These are phyloP conservation scores for Parthenolecanium corni DNA, from an alignment of 2,888 invertebrate genomes.

Conservation along the genomic window DNA sequence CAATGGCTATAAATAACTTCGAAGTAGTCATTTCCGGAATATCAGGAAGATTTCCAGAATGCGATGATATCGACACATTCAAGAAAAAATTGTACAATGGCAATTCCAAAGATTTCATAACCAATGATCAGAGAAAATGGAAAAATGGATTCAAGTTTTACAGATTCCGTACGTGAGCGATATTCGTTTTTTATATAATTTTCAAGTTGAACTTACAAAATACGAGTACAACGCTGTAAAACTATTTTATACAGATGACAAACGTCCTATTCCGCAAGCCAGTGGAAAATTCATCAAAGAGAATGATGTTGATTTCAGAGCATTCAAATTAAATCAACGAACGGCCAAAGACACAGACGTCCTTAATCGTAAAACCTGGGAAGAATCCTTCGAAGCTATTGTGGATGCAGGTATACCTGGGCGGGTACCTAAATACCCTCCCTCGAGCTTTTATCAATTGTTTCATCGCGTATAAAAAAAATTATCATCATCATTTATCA, in stretches of 20 bases:
- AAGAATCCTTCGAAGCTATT: slow-evolving; percentile 42
- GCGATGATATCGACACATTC: slow-evolving; percentile 48
- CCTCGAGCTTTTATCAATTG: too few species aligned
- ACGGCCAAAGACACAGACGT: slow-evolving; percentile 42
- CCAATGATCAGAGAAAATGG: slow-evolving; percentile 31
- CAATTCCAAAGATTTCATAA: slow-evolving; percentile 23
- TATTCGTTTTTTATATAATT: neutral
- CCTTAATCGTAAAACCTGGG: slow-evolving; percentile 40
- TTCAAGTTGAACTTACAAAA: neutral
- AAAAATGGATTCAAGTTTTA: slow-evolving; percentile 14
- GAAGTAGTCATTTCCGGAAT: slow-evolving; percentile 43
- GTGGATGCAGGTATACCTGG: slow-evolving; percentile 44
- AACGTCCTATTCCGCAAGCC: slow-evolving; percentile 37
- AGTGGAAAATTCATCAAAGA: slow-evolving; percentile 38
- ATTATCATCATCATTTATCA: too few species aligned
- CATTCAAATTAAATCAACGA: slow-evolving; percentile 42
- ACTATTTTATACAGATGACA: too few species aligned
- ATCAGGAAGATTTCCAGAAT: slow-evolving; percentile 48
- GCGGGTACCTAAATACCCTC: too few species aligned
- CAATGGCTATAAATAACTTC: too few species aligned
- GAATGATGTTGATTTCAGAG: slow-evolving; percentile 41
- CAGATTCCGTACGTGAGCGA: neutral
- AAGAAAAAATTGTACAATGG: slow-evolving; percentile 43
- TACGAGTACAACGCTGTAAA: too few species aligned
- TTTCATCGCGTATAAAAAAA: too few species aligned